Evolutionary conservation across 2,888 invertebrate genomes (phyloP), one percentile per base, ranked within the genome.

Genomic region (Latrodectus elegans): DNA sequence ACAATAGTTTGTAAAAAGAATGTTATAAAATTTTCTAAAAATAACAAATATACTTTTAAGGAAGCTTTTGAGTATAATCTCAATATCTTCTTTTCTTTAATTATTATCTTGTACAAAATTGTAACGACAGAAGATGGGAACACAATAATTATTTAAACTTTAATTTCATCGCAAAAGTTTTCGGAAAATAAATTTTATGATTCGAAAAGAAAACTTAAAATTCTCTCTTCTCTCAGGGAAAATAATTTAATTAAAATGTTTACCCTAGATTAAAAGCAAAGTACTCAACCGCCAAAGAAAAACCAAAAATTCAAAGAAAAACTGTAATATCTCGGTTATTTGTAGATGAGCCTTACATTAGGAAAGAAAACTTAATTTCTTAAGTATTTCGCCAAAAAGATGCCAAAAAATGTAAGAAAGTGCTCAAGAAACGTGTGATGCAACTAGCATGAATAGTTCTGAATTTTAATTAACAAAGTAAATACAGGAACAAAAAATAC

Each of bases 401-500:
- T 53, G 73, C 65, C 67, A 73, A 67, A 53, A 83, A 80, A 80
- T 72, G 64, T 55, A 72, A 67, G 22, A 60, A 60, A 60, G 11
- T 60, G 60, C 55, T 68, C 26, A 17, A 53, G 55, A 60, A 60
- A 60, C n/a, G 17, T 70, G 70, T 38, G 68, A 67, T 49, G n/a
- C 38, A 70, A 51, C 49, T 53, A 38, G 60, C n/a, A 49, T 72
- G 65, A 80, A 83, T 75, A 60, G 82, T 83, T 83, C 70, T 53
- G 64, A 73, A 83, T 75, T 83, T 83, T 83, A 83, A 83, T 83
- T 83, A 83, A 83, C 82, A 75, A 60, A 75, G 82, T 70, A 83
- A 83, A 83, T 83, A 83, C 68, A 17, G 12, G 17, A 64, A 52
- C 8, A 71, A 67, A 68, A n/a, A 64, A 64, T n/a, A 14, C n/a